A percentile compares a stretch with the other conserved stretches of the same genome.
phyloP scores from a whole-genome alignment of 2,797 vertebrate genomes.

The Coregonus ussuriensis region DNA sequence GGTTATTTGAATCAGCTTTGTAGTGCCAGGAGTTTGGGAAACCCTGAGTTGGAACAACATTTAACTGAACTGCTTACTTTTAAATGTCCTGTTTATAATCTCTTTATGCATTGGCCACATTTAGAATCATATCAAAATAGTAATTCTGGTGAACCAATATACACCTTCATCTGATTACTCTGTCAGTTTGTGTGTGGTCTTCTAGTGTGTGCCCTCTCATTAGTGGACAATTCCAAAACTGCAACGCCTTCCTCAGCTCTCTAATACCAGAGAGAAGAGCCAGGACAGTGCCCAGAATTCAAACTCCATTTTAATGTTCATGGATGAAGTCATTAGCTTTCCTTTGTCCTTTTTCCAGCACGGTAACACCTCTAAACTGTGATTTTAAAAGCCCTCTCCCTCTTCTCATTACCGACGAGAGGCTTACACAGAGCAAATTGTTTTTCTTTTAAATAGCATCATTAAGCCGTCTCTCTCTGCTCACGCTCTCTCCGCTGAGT shows the following conservation, averaged over 20 bases:
- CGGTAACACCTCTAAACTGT: constrained; percentile 6
- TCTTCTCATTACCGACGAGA: constrained; percentile 25
- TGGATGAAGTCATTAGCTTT: not conserved
- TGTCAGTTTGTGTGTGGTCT: not conserved
- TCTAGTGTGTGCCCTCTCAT: not conserved
- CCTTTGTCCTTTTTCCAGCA: not conserved
- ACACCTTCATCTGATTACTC: not conserved
- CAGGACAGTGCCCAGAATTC: not conserved
- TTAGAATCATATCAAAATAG: not conserved
- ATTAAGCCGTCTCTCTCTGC: not conserved
- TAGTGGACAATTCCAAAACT: not conserved
- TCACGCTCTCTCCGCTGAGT: too few relatives aligned
- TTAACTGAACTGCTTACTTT: too few relatives aligned
- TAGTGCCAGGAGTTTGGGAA: too few relatives aligned
- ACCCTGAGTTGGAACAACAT: too few relatives aligned
- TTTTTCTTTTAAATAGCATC: constrained; percentile 42
- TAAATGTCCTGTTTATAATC: too few relatives aligned
- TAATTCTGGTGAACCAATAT: not conserved
- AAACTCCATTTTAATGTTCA: not conserved
- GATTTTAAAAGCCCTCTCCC: constrained; percentile 9
- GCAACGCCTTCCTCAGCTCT: not conserved
- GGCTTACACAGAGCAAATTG: constrained; percentile 38
- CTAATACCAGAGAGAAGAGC: not conserved
- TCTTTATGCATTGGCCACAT: not conserved
- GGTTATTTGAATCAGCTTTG: too few relatives aligned